phyloP scores from a whole-genome alignment of 2,888 invertebrate species.

The Cheilosia grossa region DNA sequence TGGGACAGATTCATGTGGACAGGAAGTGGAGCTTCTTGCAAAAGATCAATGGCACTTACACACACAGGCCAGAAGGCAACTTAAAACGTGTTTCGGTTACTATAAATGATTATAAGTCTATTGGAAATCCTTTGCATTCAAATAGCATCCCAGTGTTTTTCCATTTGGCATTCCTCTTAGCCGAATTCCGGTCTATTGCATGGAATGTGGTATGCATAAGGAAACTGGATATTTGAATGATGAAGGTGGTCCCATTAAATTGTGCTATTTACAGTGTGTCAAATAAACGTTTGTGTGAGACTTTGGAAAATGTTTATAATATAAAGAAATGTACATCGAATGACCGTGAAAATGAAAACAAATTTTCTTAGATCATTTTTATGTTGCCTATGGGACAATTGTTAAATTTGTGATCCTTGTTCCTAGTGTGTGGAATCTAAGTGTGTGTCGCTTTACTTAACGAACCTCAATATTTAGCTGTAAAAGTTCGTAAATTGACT shows the following conservation, averaged over 20 bases:
- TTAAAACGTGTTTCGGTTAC: slow-evolving; percentile 29
- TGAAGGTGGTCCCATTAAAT: slow-evolving; percentile 28
- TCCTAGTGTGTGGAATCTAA: no score
- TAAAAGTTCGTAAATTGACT: no score
- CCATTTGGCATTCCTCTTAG: slow-evolving; percentile 27
- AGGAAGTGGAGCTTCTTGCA: slow-evolving; percentile 10
- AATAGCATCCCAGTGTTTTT: slow-evolving; percentile 38
- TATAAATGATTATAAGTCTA: slow-evolving; percentile 16
- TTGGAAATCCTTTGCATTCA: slow-evolving; percentile 26
- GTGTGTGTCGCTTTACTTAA: no score
- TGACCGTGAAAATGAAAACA: no score
- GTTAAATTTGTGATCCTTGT: no score
- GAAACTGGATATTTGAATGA: slow-evolving; percentile 27
- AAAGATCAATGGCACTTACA: slow-evolving; percentile 43
- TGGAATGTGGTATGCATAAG: slow-evolving; percentile 26
- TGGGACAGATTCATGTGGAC: slow-evolving; percentile 27
- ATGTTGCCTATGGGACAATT: no score
- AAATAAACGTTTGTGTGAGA: no score
- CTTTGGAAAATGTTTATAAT: no score
- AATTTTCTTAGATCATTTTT: no score
- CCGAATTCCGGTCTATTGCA: slow-evolving; percentile 48
- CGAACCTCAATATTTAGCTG: no score
- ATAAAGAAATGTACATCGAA: no score
- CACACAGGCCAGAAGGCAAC: neutral
- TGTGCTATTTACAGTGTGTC: neutral